Evolutionary conservation across 2,888 invertebrate genomes (phyloP), one percentile per base, ranked within the genome.

Genomic region (Euzetes globulus): DNA sequence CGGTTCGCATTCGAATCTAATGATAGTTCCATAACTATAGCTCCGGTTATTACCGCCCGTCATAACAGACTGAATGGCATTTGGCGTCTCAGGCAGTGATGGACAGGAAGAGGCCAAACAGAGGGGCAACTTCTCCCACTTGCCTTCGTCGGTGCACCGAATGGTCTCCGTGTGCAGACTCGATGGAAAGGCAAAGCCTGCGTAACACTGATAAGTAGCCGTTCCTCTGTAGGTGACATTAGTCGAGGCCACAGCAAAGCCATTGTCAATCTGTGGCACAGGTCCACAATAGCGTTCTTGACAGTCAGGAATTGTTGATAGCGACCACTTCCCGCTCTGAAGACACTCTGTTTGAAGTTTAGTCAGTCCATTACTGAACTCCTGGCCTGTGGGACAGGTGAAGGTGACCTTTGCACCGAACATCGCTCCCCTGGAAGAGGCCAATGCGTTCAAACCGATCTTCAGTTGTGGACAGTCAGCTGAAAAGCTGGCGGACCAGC

Each of bases 181-280:
- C 72, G 92, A 91, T 6, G 93, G 89, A 81, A 97, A 96, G 72
- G 92, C 92, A 82, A 95, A 95, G 60, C 79, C 79, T 73, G 95
- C 94, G 82, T 97, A 96, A 82, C 96, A 97, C 81, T 95, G 94
- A 82, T 96, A 97, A 82, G 92, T 94, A 74, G 95, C 95, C 78
- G 92, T 87, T 47, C 95, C 96, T 77, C 89, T 88, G 81, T 92
- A 97, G 0, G 95, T 96, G 9, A 97, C 96, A 83, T 96, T 96
- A 4, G 94, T 91, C 0, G 96, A 94, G 70, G 92, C 93, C 82
- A 94, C 94, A 2, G 95, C 95, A 84, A 95, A 96, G 70, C 96
- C 96, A 82, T 96, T 97, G 81, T 94, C 93, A 78, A 97, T 97
- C 86, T 97, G 97, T 74, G 96, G 96, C 70, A 97, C 96, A 29